Conservation (phyloP, 2,797 vertebrate species). For the Cossypha caffra region DNA sequence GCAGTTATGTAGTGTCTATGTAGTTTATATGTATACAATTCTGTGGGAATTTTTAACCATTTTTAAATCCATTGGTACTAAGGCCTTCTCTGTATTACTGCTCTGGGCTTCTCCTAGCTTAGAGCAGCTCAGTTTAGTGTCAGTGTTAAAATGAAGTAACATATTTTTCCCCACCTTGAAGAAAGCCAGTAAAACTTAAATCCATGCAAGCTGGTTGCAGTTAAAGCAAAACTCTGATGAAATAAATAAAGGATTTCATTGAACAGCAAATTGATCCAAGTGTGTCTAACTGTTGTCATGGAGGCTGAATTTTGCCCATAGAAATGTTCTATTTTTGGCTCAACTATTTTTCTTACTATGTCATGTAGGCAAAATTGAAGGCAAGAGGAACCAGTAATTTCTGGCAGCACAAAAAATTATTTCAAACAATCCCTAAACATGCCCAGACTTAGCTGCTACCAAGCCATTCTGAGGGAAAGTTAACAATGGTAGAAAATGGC, state of each 20-base stretch:
- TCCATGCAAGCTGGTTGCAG: background rate
- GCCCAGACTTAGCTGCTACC: background rate
- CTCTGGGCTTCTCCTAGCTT: background rate
- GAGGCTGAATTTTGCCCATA: slow-evolving; percentile 17
- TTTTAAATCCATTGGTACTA: background rate
- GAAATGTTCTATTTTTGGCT: background rate
- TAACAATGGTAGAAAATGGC: background rate
- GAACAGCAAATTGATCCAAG: background rate
- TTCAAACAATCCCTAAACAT: background rate
- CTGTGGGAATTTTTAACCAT: background rate
- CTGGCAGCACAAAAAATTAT: background rate
- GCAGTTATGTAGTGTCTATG: background rate
- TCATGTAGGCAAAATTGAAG: background rate
- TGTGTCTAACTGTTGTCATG: background rate
- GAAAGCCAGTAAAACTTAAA: background rate
- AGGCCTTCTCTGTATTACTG: background rate
- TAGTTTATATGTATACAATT: background rate
- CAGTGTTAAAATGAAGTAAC: background rate
- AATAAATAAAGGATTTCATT: background rate
- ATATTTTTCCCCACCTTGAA: background rate
- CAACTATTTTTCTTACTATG: background rate
- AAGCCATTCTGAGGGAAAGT: background rate
- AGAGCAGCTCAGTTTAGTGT: background rate
- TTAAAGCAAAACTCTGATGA: background rate
- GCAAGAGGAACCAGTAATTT: background rate